Percentiles rank a stretch among this genome's conserved stretches.
These are phyloP conservation scores for Drosophila nebulosa DNA, from an alignment of 1,140 invertebrate genomes.

Conservation along the genomic window DNA sequence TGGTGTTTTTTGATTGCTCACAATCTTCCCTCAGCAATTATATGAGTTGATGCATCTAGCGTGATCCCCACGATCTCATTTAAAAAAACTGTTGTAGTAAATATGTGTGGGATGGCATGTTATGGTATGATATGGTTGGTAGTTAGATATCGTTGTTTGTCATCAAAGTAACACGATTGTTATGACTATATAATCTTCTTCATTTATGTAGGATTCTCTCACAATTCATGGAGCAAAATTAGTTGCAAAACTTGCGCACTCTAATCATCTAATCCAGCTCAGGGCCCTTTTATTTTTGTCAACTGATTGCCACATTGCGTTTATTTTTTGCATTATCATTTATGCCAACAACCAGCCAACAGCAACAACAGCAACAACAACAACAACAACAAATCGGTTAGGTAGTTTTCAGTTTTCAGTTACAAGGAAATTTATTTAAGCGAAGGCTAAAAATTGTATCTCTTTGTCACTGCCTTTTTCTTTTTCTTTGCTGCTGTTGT, in stretches of 20 bases:
- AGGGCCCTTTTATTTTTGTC: conserved; percentile 29
- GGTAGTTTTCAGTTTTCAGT: conserved; percentile 6
- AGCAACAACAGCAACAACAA: neutral
- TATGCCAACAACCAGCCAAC: conserved; percentile 3
- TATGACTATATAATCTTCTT: conserved; percentile 7
- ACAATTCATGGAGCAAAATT: conserved; percentile 1
- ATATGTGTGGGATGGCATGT: neutral
- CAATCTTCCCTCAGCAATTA: neutral
- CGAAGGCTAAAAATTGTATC: conserved; percentile 22
- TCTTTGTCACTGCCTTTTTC: conserved; percentile 24
- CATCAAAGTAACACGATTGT: conserved; percentile 28
- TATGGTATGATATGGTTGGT: neutral
- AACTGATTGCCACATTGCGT: conserved; percentile 42
- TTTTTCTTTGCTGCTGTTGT: conserved; percentile 7
- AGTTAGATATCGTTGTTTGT: neutral
- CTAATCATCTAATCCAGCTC: conserved; percentile 64
- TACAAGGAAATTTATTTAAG: conserved; percentile 51
- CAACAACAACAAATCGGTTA: conserved; percentile 1
- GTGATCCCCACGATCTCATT: neutral
- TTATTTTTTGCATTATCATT: conserved; percentile 49
- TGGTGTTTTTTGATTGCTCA: neutral
- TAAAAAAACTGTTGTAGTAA: neutral
- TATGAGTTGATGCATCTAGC: neutral
- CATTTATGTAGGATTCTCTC: conserved; percentile 11
- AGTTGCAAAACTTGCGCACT: conserved; percentile 6